These are phyloP conservation scores for Pica pica DNA, from an alignment of 2,113 vertebrate genomes.

Conservation along the genomic window DNA sequence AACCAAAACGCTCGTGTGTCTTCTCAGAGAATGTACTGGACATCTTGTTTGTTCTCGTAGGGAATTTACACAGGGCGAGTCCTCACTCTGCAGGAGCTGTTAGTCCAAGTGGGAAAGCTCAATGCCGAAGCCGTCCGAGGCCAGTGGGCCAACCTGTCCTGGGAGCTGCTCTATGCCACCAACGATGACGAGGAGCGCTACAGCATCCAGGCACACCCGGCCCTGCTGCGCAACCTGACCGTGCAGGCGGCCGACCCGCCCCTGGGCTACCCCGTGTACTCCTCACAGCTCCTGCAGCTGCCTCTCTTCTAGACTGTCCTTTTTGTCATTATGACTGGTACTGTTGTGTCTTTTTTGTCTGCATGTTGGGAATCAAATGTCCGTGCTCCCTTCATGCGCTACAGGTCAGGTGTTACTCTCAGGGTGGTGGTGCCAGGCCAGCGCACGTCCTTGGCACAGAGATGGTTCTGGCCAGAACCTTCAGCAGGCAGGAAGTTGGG, in stretches of 20 bases:
- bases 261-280: constrained; percentile 93
- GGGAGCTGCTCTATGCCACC: constrained; percentile 96
- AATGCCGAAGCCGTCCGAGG: constrained; percentile 89
- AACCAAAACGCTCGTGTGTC: not conserved
- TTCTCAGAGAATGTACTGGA: fast-evolving
- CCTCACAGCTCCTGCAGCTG: constrained; percentile 85
- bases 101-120: constrained; percentile 87
- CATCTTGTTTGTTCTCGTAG: constrained; percentile 56
- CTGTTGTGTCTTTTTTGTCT: not conserved
- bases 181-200: constrained; percentile 97
- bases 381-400: not conserved
- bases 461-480: not conserved
- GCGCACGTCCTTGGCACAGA: fast-evolving
- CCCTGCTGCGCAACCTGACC: constrained; percentile 90
- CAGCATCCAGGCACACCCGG: constrained; percentile 94
- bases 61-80: constrained; percentile 91
- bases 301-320: constrained; percentile 75
- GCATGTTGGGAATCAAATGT: not conserved
- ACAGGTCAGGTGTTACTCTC: not conserved
- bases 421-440: not conserved
- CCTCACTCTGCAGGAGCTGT: constrained; percentile 88
- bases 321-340: fast-evolving
- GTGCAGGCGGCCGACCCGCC: constrained; percentile 94
- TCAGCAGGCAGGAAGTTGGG: not conserved
- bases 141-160: constrained; percentile 98